phyloP scores from a whole-genome alignment of 2,888 invertebrate species.

The Oscheius sp. region DNA sequence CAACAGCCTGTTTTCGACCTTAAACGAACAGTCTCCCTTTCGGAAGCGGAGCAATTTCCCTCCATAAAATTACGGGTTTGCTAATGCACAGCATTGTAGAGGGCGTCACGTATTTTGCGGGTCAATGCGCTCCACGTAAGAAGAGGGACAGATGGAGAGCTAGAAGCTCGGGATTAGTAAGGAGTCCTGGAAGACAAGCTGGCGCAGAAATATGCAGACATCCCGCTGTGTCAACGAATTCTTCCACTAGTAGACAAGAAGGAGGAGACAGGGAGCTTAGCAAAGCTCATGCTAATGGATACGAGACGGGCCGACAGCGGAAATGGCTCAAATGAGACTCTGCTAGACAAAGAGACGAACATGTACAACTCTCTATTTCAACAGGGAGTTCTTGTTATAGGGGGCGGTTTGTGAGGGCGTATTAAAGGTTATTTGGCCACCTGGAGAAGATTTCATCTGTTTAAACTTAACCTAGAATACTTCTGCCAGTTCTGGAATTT shows the following conservation, averaged over 20 bases:
- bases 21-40: conserved; percentile 2
- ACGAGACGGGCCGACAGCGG: conserved; percentile 1
- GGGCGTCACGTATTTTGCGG: conserved; percentile 34
- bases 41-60: conserved; percentile 28
- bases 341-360: neutral
- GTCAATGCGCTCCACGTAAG: conserved; percentile 36
- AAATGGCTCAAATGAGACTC: conserved; percentile 3
- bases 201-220: conserved; percentile 28
- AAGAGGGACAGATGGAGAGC: conserved; percentile 35
- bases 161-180: conserved; percentile 33
- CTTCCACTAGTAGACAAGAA: conserved; percentile 11
- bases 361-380: neutral
- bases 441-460: neutral
- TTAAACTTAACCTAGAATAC: neutral
- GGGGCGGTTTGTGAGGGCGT: neutral
- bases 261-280: conserved; percentile 18
- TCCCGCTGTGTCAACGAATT: conserved; percentile 25
- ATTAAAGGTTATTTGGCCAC: no score
- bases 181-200: conserved; percentile 30
- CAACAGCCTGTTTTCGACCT: neutral
- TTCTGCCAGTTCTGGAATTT: no score
- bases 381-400: neutral
- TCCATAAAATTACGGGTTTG: conserved; percentile 32
- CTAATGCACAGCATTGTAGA: conserved; percentile 37
- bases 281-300: conserved; percentile 29